Evolutionary conservation across 1,140 invertebrate genomes (phyloP).

Genomic region (Chionoecetes opilio): DNA sequence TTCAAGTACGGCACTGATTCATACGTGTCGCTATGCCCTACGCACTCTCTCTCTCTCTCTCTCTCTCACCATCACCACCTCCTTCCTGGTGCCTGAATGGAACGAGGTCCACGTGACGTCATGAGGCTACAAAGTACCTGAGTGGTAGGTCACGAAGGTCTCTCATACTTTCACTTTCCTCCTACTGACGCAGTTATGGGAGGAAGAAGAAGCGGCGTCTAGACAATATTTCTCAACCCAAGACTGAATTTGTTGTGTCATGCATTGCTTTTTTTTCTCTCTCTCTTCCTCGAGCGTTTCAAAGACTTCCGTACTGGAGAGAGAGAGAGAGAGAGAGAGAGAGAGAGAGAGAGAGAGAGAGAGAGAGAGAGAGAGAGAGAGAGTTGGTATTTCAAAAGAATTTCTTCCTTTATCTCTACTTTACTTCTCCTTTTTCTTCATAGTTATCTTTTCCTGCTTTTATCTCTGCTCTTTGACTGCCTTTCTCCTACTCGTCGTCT

Average conservation of each 20-base stretch:
- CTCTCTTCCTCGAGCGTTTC: not conserved
- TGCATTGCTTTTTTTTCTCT: not conserved
- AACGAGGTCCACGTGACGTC: not conserved
- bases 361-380: too few species aligned
- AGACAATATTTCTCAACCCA: too few species aligned
- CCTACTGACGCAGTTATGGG: not conserved
- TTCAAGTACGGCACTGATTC: not conserved
- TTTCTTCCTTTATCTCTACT: not conserved
- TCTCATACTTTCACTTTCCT: not conserved
- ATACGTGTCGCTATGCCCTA: not conserved
- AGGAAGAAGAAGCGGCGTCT: too few species aligned
- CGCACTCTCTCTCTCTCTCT: too few species aligned
- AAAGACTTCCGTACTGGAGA: too few species aligned
- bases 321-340: too few species aligned
- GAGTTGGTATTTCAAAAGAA: too few species aligned
- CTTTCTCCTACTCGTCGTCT: not conserved
- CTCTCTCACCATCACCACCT: not conserved
- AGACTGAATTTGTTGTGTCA: too few species aligned
- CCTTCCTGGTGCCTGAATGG: constrained; percentile 1
- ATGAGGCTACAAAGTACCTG: not conserved
- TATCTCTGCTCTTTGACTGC: too few species aligned
- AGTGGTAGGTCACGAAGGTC: not conserved
- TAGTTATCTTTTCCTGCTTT: too few species aligned
- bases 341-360: too few species aligned
- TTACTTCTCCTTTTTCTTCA: not conserved